phyloP scores from a whole-genome alignment of 2,888 invertebrate species.

The Bugulina stolonifera region DNA sequence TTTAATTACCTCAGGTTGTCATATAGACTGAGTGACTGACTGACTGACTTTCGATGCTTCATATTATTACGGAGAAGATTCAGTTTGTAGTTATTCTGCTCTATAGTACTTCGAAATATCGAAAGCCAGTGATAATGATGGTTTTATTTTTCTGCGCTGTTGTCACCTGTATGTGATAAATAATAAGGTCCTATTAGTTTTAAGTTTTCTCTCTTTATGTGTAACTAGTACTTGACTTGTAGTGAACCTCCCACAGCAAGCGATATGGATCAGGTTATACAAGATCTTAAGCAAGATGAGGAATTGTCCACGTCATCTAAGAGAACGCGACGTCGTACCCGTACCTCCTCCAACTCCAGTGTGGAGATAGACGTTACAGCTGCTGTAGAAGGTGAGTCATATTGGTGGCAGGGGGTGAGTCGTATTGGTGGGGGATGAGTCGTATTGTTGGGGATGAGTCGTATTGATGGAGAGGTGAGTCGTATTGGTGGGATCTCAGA shows the following conservation, averaged over 20 bases:
- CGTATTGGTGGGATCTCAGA: no score
- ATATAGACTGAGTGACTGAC: neutral
- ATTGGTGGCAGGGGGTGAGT: no score
- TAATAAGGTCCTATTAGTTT: no score
- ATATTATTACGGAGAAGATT: no score
- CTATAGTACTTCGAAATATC: no score
- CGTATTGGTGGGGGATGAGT: no score
- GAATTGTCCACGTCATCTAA: conserved; percentile 30
- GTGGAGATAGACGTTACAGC: neutral
- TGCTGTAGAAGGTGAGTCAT: conserved; percentile 12
- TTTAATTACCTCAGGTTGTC: neutral
- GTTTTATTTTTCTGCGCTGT: no score
- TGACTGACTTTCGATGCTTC: neutral
- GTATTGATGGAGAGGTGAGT: no score
- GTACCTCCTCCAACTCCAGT: conserved; percentile 31
- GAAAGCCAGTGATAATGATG: no score
- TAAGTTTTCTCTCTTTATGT: neutral
- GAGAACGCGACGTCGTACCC: conserved; percentile 35
- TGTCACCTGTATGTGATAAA: no score
- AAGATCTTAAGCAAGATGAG: neutral
- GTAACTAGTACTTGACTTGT: neutral
- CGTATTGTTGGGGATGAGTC: no score
- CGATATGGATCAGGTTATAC: conserved; percentile 3
- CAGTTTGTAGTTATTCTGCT: no score
- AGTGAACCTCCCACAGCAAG: neutral